These are phyloP conservation scores for Dasyornis broadbenti DNA, from an alignment of 2,113 vertebrate species.

Conservation along the genomic window DNA sequence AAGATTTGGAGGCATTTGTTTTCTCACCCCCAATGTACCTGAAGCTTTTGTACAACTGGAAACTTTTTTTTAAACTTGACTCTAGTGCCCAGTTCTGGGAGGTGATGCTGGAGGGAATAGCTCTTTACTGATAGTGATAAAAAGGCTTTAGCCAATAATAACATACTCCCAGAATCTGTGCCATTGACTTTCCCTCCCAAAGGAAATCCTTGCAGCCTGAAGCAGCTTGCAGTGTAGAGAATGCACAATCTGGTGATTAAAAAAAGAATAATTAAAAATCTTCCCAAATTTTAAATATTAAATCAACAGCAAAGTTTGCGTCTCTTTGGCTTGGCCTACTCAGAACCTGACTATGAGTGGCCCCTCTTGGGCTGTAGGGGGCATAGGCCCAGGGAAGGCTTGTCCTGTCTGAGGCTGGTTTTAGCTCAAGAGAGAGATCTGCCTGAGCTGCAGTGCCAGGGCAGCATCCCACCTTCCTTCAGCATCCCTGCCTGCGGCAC, in stretches of 20 bases:
- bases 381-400: fast-evolving
- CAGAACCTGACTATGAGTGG: not conserved
- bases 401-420: not conserved
- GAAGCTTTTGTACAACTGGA: not conserved
- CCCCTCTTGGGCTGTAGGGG: not conserved
- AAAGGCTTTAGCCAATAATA: not conserved
- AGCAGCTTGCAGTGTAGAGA: not conserved
- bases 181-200: not conserved
- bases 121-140: not conserved
- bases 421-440: not conserved
- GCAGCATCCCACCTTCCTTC: not conserved
- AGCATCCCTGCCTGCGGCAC: fast-evolving
- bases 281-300: not conserved
- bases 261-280: not conserved
- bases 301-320: not conserved
- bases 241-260: not conserved
- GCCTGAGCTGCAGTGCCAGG: not conserved
- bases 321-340: not conserved
- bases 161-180: not conserved
- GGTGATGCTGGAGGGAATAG: not conserved
- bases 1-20: not conserved
- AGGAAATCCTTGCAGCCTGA: not conserved
- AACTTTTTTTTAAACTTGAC: not conserved
- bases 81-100: not conserved
- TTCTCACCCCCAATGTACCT: not conserved